Evolutionary conservation across 2,888 invertebrate genomes (phyloP).

Genomic region (Acronicta leporina): DNA sequence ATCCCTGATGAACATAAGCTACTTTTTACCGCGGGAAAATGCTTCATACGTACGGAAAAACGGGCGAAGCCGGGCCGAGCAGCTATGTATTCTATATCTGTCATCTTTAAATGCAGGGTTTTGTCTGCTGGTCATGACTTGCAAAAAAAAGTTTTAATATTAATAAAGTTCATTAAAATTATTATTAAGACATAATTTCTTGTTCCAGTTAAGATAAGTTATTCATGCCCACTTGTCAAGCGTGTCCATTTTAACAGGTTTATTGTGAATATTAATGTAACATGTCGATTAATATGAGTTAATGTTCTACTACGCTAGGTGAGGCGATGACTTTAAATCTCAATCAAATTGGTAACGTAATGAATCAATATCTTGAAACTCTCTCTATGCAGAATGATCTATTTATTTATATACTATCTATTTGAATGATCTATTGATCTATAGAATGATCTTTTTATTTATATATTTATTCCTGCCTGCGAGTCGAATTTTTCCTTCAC

Average conservation of each 20-base stretch:
- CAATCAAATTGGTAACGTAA: neutral
- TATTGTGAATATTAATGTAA: constrained; percentile 25
- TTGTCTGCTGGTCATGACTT: neutral
- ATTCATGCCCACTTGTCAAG: constrained; percentile 37
- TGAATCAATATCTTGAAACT: neutral
- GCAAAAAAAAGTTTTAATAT: constrained; percentile 4
- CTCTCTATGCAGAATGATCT: neutral
- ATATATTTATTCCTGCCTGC: too few species aligned
- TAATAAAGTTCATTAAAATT: constrained; percentile 1
- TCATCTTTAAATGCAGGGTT: too few species aligned
- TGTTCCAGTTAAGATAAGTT: constrained; percentile 14
- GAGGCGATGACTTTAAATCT: constrained; percentile 9
- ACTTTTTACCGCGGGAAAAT: too few species aligned
- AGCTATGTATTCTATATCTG: too few species aligned
- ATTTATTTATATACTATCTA: too few species aligned
- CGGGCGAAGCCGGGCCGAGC: too few species aligned
- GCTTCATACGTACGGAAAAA: too few species aligned
- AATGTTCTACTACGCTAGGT: neutral
- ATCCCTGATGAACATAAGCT: too few species aligned
- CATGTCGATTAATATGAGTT: constrained; percentile 32
- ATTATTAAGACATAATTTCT: constrained; percentile 14
- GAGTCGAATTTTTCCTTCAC: too few species aligned
- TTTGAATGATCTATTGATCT: too few species aligned
- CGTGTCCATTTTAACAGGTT: constrained; percentile 29
- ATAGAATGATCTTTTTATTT: too few species aligned